Percentiles rank a stretch among this genome's conserved stretches.
These are phyloP conservation scores for Carterocephalus palaemon DNA, from an alignment of 2,888 invertebrate species.

Conservation along the genomic window DNA sequence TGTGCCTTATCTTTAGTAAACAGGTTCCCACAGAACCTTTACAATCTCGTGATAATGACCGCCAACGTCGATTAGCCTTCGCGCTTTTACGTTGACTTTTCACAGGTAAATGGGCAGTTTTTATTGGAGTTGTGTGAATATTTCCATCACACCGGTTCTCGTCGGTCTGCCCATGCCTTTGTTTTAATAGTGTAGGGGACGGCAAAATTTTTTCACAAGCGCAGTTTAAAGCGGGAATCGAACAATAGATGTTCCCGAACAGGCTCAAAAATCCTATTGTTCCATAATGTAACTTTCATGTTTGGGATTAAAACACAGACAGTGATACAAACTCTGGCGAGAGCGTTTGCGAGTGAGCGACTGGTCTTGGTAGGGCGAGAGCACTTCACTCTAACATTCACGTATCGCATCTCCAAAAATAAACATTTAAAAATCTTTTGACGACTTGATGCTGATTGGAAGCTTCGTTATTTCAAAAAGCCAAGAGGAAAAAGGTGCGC, in stretches of 20 bases:
- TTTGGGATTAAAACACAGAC: constrained; percentile 16
- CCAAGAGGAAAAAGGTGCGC: background rate
- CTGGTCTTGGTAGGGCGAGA: background rate
- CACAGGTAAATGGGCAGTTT: constrained; percentile 5
- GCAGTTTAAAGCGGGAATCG: constrained; percentile 7
- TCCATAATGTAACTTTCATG: constrained; percentile 16
- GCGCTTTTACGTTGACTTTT: constrained; percentile 14
- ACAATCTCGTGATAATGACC: constrained; percentile 14
- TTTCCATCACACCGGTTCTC: constrained; percentile 7
- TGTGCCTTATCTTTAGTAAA: constrained; percentile 33
- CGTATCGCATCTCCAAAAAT: background rate
- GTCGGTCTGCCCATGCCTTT: background rate
- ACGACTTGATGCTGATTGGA: background rate
- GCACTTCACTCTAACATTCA: background rate
- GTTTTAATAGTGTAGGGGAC: constrained; percentile 3
- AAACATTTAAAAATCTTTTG: constrained; percentile 2
- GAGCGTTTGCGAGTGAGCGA: constrained; percentile 9
- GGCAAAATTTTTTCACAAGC: constrained; percentile 8
- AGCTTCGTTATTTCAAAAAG: constrained; percentile 4
- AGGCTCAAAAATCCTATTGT: constrained; percentile 18
- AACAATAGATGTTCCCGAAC: constrained; percentile 9
- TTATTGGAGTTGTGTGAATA: constrained; percentile 8
- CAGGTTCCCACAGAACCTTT: constrained; percentile 2
- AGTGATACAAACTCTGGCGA: constrained; percentile 15
- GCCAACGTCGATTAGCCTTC: constrained; percentile 10